These are phyloP conservation scores for Montifringilla adamsi DNA, from an alignment of 2,113 vertebrate genomes.

Conservation along the genomic window DNA sequence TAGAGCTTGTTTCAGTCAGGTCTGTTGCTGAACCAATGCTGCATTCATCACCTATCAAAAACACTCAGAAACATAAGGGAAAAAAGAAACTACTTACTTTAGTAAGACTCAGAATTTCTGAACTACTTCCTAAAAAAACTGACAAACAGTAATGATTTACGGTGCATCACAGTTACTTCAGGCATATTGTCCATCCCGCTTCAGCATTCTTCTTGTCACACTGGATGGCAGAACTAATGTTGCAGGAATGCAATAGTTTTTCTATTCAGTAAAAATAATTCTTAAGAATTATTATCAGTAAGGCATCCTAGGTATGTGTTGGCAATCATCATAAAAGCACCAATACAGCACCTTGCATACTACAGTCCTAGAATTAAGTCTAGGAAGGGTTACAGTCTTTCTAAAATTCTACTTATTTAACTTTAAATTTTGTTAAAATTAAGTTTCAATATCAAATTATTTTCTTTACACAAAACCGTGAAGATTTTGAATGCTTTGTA, in stretches of 20 bases:
- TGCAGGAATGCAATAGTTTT: background rate
- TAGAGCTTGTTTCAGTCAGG: conserved; percentile 94
- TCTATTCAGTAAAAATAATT: background rate
- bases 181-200: background rate
- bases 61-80: conserved; percentile 35
- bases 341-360: background rate
- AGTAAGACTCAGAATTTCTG: background rate
- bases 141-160: background rate
- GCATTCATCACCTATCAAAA: conserved; percentile 88
- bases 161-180: background rate
- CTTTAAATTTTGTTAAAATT: background rate
- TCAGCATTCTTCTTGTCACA: background rate
- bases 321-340: background rate
- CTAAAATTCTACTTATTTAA: background rate
- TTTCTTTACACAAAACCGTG: background rate
- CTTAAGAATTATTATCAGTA: background rate
- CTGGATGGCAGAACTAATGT: background rate
- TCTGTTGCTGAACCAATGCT: conserved; percentile 97
- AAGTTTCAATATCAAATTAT: background rate
- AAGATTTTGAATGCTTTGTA: background rate
- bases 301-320: background rate
- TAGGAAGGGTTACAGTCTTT: background rate
- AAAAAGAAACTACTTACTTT: conserved; percentile 22
- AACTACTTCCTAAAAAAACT: background rate
- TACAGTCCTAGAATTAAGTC: background rate